Base-by-base conservation (phyloP, 2,888 invertebrate genomes). In the Apamea monoglypha region DNA sequence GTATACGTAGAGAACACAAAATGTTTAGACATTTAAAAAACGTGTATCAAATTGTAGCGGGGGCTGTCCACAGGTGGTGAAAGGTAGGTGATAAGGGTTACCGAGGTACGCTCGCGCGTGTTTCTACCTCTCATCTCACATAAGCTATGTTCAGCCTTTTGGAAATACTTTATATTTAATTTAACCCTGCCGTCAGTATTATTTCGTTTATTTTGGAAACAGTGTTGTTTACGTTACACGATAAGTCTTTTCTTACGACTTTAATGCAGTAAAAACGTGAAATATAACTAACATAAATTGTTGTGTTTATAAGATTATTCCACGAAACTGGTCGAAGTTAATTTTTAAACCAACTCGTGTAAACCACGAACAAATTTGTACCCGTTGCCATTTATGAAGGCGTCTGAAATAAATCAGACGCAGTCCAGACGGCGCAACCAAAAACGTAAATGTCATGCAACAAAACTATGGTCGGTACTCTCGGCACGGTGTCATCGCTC, bases 371-470 rank as follows among this genome's bases (percentile, higher is more conserved):
- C 85, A 73, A 82, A 87, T 85, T 85, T 88, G 82, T 85, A 84
- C 75, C 82, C 80, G 84, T 88, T 87, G 87, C 85, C 85, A 83
- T 87, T 89, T 89, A 87, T 88, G 88, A 86, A 83, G 88, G 89
- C 87, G 91, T 90, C 91, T 90, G 88, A 95, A 95, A 95, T 95
- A 95, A 94, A 93, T 94, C 93, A 93, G 93, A 91, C 92, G 85
- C 88, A 87, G 89, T 82, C 90, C 94, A 95, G 95, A 95, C 95
- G 91, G 88, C 91, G 92, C 91, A 92, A 91, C 91, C 92, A 92
- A 94, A 94, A 95, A 94, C 93, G 94, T 92, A 93, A 95, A 96
- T 96, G 96, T 96, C 96, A 95, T 93, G 90, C 92, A 95, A 95
- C 95, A 95, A 95, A 95, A 96, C 95, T 91, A 89, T 89, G 87